Evolutionary conservation across 1,140 invertebrate genomes (phyloP).

Genomic region (Ceratitis capitata): DNA sequence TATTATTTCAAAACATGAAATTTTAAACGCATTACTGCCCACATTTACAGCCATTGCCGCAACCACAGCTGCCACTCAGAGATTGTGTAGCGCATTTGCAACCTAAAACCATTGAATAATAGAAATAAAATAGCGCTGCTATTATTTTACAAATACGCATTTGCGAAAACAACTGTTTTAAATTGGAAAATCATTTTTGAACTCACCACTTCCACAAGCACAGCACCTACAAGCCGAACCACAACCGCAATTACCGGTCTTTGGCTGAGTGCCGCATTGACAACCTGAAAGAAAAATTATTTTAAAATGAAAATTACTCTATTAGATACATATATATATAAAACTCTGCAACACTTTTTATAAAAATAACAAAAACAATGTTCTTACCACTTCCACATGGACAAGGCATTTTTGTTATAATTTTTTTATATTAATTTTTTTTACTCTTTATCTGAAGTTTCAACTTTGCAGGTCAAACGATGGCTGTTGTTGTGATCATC

Average conservation of each 20-base stretch:
- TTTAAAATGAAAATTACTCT: not conserved
- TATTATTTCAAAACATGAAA: too few relatives aligned
- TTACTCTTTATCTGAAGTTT: not conserved
- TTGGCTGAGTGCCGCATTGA: not conserved
- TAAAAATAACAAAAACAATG: not conserved
- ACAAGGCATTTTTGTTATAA: not conserved
- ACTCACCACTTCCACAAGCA: conserved; percentile 5
- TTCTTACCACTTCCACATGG: conserved; percentile 26
- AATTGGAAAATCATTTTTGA: not conserved
- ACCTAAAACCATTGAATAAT: not conserved
- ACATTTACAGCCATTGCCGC: not conserved
- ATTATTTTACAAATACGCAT: too few relatives aligned
- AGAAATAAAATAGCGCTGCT: not conserved
- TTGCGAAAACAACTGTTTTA: not conserved
- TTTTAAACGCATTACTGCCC: not conserved
- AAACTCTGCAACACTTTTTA: too few relatives aligned
- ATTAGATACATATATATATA: not conserved
- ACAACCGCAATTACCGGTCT: not conserved
- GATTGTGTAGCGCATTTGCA: not conserved
- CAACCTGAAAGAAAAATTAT: not conserved
- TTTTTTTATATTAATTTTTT: not conserved
- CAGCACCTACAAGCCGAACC: not conserved
- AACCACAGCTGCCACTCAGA: conserved; percentile 11
- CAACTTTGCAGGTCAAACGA: not conserved
- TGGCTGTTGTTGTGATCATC: not conserved